Conservation (phyloP, 2,888 invertebrate genomes). For the Sthenelais limicola region DNA sequence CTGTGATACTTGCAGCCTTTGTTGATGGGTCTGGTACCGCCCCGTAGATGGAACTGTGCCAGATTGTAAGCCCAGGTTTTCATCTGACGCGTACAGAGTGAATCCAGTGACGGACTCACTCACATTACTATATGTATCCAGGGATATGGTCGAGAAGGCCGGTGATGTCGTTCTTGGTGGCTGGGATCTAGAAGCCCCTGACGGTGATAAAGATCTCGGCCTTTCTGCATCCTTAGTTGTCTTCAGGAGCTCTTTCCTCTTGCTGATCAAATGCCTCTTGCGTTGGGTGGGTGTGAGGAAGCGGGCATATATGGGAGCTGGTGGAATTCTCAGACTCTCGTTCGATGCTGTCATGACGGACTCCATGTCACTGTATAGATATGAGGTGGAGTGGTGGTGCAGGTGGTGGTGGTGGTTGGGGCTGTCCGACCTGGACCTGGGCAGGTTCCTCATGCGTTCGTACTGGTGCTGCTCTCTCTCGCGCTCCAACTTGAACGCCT, state of each 20-base stretch:
- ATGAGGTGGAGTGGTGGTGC: not conserved
- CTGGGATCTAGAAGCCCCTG: not conserved
- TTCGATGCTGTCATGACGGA: conserved; percentile 10
- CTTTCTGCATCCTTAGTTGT: conserved; percentile 48
- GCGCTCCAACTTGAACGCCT: conserved; percentile 66
- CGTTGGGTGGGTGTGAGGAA: conserved; percentile 64
- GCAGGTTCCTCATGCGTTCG: conserved; percentile 36
- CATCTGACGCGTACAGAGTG: conserved; percentile 20
- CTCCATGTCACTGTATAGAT: not conserved
- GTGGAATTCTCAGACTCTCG: not conserved
- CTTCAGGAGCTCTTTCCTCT: conserved; percentile 61
- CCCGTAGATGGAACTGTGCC: not conserved
- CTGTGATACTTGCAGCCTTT: too few relatives aligned
- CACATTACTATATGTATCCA: conserved; percentile 3
- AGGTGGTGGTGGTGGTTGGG: conserved; percentile 2
- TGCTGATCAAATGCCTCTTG: conserved; percentile 58
- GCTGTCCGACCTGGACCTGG: conserved; percentile 37
- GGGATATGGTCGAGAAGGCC: conserved; percentile 10
- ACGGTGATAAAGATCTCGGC: conserved; percentile 37
- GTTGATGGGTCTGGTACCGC: not conserved
- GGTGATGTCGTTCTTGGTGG: conserved; percentile 30
- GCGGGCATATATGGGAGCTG: conserved; percentile 45
- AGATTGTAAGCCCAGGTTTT: not conserved
- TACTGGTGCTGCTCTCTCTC: conserved; percentile 41
- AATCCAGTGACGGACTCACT: conserved; percentile 9